Evolutionary conservation across 1,140 invertebrate species (phyloP).

Genomic region (Diorhabda elongata): DNA sequence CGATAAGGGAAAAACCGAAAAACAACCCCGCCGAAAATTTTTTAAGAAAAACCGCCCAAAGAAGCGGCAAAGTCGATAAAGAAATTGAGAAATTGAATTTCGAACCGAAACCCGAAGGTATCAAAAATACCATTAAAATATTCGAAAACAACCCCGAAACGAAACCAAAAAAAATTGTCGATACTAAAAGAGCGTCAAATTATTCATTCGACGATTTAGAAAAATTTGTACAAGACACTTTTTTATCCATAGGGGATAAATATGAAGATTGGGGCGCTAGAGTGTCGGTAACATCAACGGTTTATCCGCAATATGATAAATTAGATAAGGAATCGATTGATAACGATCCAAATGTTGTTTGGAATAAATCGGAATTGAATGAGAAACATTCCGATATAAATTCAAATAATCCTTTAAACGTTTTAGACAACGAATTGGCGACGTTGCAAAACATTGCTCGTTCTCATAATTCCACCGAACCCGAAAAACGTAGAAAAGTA

Average conservation of each 20-base stretch:
- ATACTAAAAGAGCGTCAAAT: conserved; percentile 8
- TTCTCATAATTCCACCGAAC: too few relatives aligned
- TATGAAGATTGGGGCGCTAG: conserved; percentile 34
- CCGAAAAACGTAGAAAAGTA: too few relatives aligned
- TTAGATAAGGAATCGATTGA: neutral
- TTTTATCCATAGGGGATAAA: conserved; percentile 26
- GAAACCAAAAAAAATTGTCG: neutral
- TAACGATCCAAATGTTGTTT: neutral
- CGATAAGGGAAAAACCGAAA: neutral
- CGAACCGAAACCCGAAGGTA: neutral
- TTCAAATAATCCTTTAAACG: too few relatives aligned
- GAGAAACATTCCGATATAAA: too few relatives aligned
- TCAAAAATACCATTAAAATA: neutral
- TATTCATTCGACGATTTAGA: conserved; percentile 35
- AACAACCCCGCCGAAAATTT: neutral
- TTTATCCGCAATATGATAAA: neutral
- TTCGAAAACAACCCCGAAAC: neutral
- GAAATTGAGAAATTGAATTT: neutral
- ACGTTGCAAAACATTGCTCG: too few relatives aligned
- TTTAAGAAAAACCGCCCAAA: neutral
- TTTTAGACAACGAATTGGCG: too few relatives aligned
- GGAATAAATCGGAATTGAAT: too few relatives aligned
- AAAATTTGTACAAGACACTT: conserved; percentile 30
- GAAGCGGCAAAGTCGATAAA: neutral
- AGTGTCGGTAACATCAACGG: conserved; percentile 25